phyloP scores from a whole-genome alignment of 2,888 invertebrate genomes.

The Atherix ibis region DNA sequence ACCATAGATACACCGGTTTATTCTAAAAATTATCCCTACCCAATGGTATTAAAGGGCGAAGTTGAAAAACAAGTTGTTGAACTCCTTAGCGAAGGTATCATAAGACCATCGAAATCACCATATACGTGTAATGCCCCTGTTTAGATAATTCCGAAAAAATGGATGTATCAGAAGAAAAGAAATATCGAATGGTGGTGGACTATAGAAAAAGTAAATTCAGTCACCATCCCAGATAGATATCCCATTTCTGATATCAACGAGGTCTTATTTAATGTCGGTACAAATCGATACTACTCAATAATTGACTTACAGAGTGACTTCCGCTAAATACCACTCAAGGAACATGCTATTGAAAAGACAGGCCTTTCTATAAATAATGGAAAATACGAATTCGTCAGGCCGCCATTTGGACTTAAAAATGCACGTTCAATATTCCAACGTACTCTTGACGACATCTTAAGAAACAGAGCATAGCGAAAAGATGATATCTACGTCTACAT shows the following conservation, averaged over 20 bases:
- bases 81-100: conserved; percentile 1
- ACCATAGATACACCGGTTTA: conserved; percentile 3
- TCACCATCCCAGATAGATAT: background rate
- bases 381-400: no score
- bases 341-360: background rate
- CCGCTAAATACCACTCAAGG: background rate
- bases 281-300: accelerated
- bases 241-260: background rate
- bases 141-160: conserved; percentile 2
- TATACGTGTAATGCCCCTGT: conserved; percentile 3
- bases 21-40: conserved; percentile 1
- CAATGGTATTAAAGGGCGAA: conserved; percentile 1
- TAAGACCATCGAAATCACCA: conserved; percentile 2
- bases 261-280: background rate
- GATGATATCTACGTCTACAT: conserved; percentile 9
- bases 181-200: conserved; percentile 3
- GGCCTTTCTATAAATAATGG: no score
- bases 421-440: conserved; percentile 9
- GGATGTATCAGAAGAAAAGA: conserved; percentile 3
- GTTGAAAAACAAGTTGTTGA: conserved; percentile 1
- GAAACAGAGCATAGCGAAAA: conserved; percentile 8
- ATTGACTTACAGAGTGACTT: no score
- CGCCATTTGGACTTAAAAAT: conserved; percentile 5
- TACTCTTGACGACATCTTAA: conserved; percentile 5
- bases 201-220: conserved; percentile 5